Evolutionary conservation across 2,888 invertebrate genomes (phyloP).

Genomic region (Dolomedes plantarius): DNA sequence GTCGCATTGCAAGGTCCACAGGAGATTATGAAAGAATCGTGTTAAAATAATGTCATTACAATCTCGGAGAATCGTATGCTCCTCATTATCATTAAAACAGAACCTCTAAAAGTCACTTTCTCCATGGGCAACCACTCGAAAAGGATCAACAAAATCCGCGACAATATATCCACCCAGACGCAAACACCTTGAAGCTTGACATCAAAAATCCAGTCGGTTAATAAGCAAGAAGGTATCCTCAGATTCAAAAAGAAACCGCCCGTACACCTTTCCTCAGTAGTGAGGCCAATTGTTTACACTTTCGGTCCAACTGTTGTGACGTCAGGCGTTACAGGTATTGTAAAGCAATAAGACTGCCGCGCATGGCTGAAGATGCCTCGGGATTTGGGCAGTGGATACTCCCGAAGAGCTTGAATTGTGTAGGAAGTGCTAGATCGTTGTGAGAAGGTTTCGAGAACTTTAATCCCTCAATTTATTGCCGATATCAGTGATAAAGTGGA

Average conservation of each 20-base stretch:
- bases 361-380: neutral
- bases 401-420: no score
- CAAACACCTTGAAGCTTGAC: conserved; percentile 2
- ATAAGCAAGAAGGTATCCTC: neutral
- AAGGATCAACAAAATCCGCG: neutral
- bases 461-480: no score
- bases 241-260: neutral
- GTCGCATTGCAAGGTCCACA: no score
- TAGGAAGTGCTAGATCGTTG: no score
- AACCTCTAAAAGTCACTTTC: neutral
- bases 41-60: no score
- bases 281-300: neutral
- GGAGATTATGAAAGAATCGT: no score
- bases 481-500: no score
- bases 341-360: neutral
- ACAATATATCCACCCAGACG: neutral
- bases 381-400: neutral
- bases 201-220: neutral
- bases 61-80: no score
- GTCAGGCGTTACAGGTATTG: neutral
- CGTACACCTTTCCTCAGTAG: neutral
- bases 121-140: neutral
- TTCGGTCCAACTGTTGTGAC: neutral
- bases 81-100: neutral
- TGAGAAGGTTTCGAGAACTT: no score